Evolutionary conservation across 2,113 vertebrate genomes (phyloP), one percentile per base, ranked within the genome.

Genomic region (Lamprotornis superbus): DNA sequence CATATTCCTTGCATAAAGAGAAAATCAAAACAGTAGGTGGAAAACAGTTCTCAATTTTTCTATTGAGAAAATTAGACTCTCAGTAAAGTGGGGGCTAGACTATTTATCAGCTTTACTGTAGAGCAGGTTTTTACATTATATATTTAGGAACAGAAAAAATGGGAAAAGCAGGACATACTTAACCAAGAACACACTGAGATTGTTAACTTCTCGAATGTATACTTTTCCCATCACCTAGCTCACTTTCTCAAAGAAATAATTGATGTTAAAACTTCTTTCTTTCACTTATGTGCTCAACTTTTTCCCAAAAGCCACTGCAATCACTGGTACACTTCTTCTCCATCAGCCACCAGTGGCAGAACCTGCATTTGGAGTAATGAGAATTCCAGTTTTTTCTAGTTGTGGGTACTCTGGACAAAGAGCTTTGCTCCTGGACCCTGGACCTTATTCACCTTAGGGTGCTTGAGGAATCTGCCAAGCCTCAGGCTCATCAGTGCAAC

Each of bases 401-500:
- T 2, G 2, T 8, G 19, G 16, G 8, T 18, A 55, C 13, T 17
- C 31, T 7, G 42, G 42, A 35, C 49, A 69, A 85, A 53, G 5
- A 74, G 61, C 42, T 83, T 39, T 75, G 53, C 15, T 39, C 57
- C 92, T 56, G 49, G 15, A 46, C 64, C 40, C 30, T n/a, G 28
- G 21, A 42, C 73, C 57, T 78, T 37, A 49, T 64, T 65, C 67
- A 21, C 61, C 50, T 86, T 44, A 40, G 12, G 87, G 19, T 1
- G 50, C 79, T 55, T 64, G 77, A 96, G 59, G 53, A 87, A 77
- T 28, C 52, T 80, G 55, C 63, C 79, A 79, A 89, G 90, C 74
- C 61, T 93, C 82, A 94, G 55, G 22, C 23, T 90, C 86, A 84
- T 87, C 23, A 5, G 53, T 79, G 68, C 69, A 90, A 75, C 73